Conservation (phyloP, 2,113 vertebrate genomes). For the Crotalus helleri region DNA sequence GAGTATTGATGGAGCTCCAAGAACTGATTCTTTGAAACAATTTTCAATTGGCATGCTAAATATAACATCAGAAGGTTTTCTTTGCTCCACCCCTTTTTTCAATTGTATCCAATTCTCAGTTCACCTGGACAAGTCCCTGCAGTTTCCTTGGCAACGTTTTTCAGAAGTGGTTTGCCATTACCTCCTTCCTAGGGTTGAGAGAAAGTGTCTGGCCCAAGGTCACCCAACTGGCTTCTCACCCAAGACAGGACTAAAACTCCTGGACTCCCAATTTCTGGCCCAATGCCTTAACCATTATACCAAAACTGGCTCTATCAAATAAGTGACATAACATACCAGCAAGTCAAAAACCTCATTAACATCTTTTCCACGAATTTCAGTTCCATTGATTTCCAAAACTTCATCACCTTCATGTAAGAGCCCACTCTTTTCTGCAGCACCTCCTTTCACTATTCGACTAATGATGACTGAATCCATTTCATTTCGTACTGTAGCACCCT, state of each 20-base stretch:
- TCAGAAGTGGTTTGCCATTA: not conserved
- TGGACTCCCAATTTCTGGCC: not conserved
- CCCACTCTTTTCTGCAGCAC: slow-evolving; percentile 89
- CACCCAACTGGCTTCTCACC: not conserved
- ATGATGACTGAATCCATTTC: slow-evolving; percentile 94
- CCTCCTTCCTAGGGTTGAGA: not conserved
- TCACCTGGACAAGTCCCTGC: not conserved
- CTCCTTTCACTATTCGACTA: slow-evolving; percentile 93
- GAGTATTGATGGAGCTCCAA: not conserved
- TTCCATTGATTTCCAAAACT: slow-evolving; percentile 91
- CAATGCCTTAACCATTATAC: not conserved
- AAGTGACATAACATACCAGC: slow-evolving; percentile 78
- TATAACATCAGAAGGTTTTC: not conserved
- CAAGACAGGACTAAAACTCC: not conserved
- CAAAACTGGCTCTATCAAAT: not conserved
- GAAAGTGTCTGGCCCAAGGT: not conserved
- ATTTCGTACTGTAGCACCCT: slow-evolving; percentile 95
- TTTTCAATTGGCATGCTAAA: not conserved
- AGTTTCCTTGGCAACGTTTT: not conserved
- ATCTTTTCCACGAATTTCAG: slow-evolving; percentile 90
- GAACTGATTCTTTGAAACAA: not conserved
- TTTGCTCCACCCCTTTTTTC: not conserved
- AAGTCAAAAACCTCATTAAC: slow-evolving; percentile 95
- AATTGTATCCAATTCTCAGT: not conserved
- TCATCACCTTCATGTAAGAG: slow-evolving; percentile 92